Evolutionary conservation across 2,113 vertebrate genomes (phyloP).

Genomic region (Psammodynastes pulverulentus): DNA sequence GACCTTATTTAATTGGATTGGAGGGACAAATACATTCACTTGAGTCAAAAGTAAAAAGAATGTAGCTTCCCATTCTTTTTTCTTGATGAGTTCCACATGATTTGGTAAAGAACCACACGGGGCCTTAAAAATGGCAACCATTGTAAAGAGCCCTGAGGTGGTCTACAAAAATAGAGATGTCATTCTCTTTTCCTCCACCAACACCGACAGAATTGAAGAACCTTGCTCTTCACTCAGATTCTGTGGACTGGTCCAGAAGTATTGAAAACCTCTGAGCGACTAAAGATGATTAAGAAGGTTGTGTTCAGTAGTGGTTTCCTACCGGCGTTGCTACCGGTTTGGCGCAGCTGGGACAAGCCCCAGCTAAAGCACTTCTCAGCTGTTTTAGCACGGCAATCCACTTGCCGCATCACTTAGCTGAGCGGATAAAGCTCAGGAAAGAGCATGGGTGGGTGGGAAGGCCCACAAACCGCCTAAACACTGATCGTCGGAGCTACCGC

Average conservation of each 20-base stretch:
- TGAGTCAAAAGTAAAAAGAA: not conserved
- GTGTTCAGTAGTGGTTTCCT: too few relatives aligned
- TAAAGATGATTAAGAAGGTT: not conserved
- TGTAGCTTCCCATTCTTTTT: not conserved
- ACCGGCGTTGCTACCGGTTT: too few relatives aligned
- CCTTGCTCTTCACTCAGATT: not conserved
- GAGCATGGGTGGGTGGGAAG: too few relatives aligned
- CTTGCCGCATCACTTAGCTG: too few relatives aligned
- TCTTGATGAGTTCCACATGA: not conserved
- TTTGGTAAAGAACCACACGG: not conserved
- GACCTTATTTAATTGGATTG: not conserved
- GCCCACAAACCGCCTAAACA: too few relatives aligned
- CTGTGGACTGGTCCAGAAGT: not conserved
- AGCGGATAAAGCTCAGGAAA: too few relatives aligned
- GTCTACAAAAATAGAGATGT: not conserved
- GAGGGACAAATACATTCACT: not conserved
- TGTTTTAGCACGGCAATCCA: too few relatives aligned
- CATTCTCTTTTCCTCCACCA: not conserved
- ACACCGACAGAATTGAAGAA: not conserved
- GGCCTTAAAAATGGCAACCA: not conserved
- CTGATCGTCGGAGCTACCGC: too few relatives aligned
- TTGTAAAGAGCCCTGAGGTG: not conserved
- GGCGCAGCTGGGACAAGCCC: too few relatives aligned
- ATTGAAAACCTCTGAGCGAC: not conserved
- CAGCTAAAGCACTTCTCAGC: too few relatives aligned